Evolutionary conservation across 1,140 invertebrate species (phyloP), one percentile per base, ranked within the genome.

Genomic region (Goniozus legneri): DNA sequence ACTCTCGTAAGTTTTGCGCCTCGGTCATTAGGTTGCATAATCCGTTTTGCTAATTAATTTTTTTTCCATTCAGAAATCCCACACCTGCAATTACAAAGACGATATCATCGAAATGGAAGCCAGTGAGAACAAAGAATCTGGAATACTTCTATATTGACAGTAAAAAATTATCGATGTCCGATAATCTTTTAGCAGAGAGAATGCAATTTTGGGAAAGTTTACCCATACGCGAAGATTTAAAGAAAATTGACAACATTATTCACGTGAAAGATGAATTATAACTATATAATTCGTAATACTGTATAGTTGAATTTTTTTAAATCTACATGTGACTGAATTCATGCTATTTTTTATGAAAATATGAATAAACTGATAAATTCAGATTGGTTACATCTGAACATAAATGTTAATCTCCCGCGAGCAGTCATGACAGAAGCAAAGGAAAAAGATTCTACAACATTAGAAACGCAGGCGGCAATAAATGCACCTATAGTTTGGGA

Each of bases 401-500:
- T n/a, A n/a, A n/a, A n/a, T n/a, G n/a, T n/a, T n/a, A n/a, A n/a
- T n/a, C n/a, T n/a, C n/a, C n/a, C n/a, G n/a, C n/a, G n/a, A n/a
- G n/a, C n/a, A n/a, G n/a, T n/a, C n/a, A 27, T 27, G 24, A 27
- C 24, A 6, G 24, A 27, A 46, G 2, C 14, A 0, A 20, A 49
- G 3, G 34, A 54, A 1, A 50, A 51, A 15, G 44, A 63, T 3
- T 44, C 53, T 3, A 22, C n/a, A n/a, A 18, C 36, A 3, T 2
- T 64, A 0, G 44, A 39, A 3, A 50, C 52, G 10, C 44, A 62
- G 18, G 18, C 21, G 8, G 58, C 75, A 32, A 80, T 84, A 40
- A 77, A 73, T 46, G 77, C 78, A 0, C 82, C 83, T 0, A 65
- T 82, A 0, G 67, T 78, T 8, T 85, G 83, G 83, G 70, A 76